Conservation (phyloP, 2,113 vertebrate species). For the Recurvirostra avosetta region DNA sequence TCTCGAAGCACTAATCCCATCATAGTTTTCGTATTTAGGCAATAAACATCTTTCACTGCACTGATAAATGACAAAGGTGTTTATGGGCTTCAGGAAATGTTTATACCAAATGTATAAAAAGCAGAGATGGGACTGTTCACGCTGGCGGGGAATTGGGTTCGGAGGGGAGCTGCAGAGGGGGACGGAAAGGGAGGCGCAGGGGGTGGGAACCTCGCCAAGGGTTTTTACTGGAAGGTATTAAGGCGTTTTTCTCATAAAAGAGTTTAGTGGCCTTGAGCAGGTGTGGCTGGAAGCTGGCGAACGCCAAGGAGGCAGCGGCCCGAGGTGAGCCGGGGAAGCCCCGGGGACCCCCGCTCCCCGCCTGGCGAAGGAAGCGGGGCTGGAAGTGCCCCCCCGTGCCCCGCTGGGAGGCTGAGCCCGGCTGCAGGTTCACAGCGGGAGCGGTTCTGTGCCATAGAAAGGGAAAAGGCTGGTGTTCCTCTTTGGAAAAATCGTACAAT, state of each 20-base stretch:
- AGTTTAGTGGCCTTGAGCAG: conserved; percentile 29
- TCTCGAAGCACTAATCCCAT: neutral
- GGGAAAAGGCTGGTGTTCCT: neutral
- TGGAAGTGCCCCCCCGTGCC: neutral
- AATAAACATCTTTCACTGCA: conserved; percentile 63
- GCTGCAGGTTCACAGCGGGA: neutral
- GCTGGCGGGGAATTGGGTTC: neutral
- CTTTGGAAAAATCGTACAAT: neutral
- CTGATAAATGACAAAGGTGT: conserved; percentile 67
- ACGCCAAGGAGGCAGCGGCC: neutral
- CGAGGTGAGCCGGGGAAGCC: neutral
- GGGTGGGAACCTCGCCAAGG: neutral
- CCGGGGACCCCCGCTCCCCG: neutral
- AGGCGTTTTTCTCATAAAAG: conserved; percentile 47
- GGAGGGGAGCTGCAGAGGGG: neutral
- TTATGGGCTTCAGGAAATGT: conserved; percentile 67
- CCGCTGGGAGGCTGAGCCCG: neutral
- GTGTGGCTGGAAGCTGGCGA: conserved; percentile 37
- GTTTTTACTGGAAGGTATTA: conserved; percentile 40
- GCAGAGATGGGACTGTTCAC: neutral
- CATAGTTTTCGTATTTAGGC: conserved; percentile 45
- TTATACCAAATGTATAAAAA: conserved; percentile 3
- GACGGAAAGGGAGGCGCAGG: neutral
- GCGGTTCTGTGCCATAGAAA: neutral
- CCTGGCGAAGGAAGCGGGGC: neutral